Percentiles rank a stretch among this genome's conserved stretches.
phyloP scores from a whole-genome alignment of 2,113 vertebrate genomes.

The Nycticebus coucang region DNA sequence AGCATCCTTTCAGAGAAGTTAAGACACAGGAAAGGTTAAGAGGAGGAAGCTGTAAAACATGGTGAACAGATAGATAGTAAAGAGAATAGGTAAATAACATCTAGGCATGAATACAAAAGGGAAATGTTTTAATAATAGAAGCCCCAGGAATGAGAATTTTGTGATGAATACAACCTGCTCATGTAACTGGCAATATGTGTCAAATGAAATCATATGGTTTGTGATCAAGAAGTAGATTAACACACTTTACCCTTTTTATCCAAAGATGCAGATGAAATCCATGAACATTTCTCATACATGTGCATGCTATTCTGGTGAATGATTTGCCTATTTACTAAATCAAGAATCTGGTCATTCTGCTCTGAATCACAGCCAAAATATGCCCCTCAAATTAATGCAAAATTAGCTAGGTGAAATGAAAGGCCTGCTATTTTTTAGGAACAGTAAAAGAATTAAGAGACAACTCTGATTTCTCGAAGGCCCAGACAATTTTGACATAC shows the following conservation, averaged over 20 bases:
- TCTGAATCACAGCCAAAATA: slow-evolving; percentile 38
- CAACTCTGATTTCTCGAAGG: background rate
- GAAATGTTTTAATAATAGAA: slow-evolving; percentile 16
- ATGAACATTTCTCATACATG: background rate
- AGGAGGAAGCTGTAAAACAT: background rate
- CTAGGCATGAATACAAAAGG: background rate
- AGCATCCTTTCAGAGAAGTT: slow-evolving; percentile 19
- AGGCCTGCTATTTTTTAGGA: background rate
- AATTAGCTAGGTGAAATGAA: background rate
- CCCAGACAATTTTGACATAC: background rate
- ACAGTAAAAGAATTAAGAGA: background rate
- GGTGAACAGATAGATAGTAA: background rate
- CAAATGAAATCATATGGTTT: background rate
- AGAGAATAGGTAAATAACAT: background rate
- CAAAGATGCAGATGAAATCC: background rate
- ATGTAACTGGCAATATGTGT: background rate
- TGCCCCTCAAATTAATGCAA: background rate
- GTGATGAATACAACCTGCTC: background rate
- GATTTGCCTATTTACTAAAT: slow-evolving; percentile 24
- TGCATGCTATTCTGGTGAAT: background rate
- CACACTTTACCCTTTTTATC: background rate
- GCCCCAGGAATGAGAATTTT: background rate
- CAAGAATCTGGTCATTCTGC: background rate
- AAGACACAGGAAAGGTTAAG: background rate
- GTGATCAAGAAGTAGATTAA: background rate